Percentiles rank a stretch among this genome's conserved stretches.
These are phyloP conservation scores for Rhamnusium bicolor DNA, from an alignment of 2,888 invertebrate genomes.

Conservation along the genomic window DNA sequence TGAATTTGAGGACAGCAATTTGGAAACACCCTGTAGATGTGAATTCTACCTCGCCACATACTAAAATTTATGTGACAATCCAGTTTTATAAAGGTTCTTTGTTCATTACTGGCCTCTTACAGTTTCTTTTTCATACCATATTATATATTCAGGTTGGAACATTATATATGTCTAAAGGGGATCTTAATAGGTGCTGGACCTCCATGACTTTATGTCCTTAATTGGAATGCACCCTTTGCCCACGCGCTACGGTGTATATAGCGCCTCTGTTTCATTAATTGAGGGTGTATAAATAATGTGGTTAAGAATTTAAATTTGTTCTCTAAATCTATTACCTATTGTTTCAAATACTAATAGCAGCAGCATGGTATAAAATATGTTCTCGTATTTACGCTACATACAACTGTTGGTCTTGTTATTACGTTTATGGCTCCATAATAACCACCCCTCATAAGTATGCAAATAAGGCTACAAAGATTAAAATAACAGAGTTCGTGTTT, in stretches of 20 bases:
- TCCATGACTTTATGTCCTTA: slow-evolving; percentile 14
- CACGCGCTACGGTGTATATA: neutral
- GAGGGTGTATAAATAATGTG: neutral
- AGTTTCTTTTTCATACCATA: neutral
- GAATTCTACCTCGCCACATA: neutral
- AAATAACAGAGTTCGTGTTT: neutral
- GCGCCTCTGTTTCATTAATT: slow-evolving; percentile 20
- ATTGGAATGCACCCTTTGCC: slow-evolving; percentile 1
- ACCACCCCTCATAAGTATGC: neutral
- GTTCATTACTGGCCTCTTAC: neutral
- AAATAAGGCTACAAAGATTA: neutral
- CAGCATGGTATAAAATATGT: neutral
- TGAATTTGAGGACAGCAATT: too few relatives aligned
- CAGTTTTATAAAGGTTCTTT: neutral
- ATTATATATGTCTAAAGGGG: neutral
- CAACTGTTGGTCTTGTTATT: neutral
- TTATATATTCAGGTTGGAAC: neutral
- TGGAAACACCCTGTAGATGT: too few relatives aligned
- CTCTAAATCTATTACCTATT: neutral
- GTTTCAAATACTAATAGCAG: neutral
- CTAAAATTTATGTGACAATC: neutral
- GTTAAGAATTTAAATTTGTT: neutral
- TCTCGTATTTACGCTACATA: neutral
- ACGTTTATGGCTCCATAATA: neutral
- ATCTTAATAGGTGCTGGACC: slow-evolving; percentile 14